Percentiles rank a stretch among this genome's conserved stretches.
Conservation (phyloP, 1,140 invertebrate genomes). For the Drosophila eugracilis region DNA sequence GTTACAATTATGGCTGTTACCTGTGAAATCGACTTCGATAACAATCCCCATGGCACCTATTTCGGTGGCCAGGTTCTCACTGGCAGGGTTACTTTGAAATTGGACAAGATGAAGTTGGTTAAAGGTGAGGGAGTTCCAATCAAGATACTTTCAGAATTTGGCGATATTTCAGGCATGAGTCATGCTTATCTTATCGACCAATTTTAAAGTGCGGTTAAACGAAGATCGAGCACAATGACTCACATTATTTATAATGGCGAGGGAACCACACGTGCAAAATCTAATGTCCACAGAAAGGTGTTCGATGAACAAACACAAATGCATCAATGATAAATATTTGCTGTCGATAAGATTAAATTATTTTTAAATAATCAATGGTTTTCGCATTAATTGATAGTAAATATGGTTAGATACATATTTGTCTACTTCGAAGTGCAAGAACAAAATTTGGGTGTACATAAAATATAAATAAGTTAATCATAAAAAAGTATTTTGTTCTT, state of each 20-base stretch:
- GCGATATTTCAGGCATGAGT: constrained; percentile 23
- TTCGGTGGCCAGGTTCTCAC: constrained; percentile 86
- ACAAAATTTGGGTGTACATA: too few species aligned
- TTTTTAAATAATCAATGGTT: constrained; percentile 53
- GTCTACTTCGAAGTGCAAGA: too few species aligned
- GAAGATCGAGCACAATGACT: constrained; percentile 34
- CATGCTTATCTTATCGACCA: constrained; percentile 47
- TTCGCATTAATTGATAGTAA: constrained; percentile 31
- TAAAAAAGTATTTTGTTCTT: too few species aligned
- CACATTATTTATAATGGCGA: constrained; percentile 43
- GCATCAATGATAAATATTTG: constrained; percentile 32
- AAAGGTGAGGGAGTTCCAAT: constrained; percentile 64
- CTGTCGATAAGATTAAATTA: constrained; percentile 49
- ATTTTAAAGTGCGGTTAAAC: constrained; percentile 25
- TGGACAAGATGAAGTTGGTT: constrained; percentile 85
- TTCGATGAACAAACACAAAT: constrained; percentile 17
- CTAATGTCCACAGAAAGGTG: constrained; percentile 5
- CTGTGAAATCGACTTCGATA: constrained; percentile 83
- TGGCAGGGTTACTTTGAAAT: constrained; percentile 84
- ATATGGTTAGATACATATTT: constrained; percentile 1
- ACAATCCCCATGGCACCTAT: constrained; percentile 85
- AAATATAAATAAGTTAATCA: too few species aligned
- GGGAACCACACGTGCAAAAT: constrained; percentile 38
- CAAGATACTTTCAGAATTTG: background rate
- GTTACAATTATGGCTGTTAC: constrained; percentile 64